Conservation (phyloP, 2,888 invertebrate genomes). For the Ceratothoa steindachneri region DNA sequence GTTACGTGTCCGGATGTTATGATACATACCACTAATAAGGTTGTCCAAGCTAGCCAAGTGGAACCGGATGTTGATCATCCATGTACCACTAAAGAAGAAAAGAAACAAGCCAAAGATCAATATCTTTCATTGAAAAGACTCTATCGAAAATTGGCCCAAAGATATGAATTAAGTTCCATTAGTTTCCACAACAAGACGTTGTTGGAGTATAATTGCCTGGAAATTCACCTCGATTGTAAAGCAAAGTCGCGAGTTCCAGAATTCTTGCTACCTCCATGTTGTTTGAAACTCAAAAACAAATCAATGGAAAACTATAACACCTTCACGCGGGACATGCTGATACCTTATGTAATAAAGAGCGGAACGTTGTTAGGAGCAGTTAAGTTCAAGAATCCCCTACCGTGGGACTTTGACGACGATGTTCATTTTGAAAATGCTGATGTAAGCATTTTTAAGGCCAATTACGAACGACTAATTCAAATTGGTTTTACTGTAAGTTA, state of each 20-base stretch:
- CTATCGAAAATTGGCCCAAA: conserved; percentile 36
- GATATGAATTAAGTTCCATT: conserved; percentile 30
- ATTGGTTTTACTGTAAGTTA: conserved; percentile 25
- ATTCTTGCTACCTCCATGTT: conserved; percentile 33
- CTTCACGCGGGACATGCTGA: conserved; percentile 23
- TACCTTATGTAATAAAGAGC: conserved; percentile 31
- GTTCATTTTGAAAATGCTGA: conserved; percentile 19
- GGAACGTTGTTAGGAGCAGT: conserved; percentile 43
- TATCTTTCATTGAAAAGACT: conserved; percentile 24
- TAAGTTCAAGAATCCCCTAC: conserved; percentile 37
- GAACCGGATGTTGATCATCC: not conserved
- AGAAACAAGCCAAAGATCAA: conserved; percentile 24
- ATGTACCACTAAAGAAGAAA: conserved; percentile 31
- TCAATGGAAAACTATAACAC: conserved; percentile 27
- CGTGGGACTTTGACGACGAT: conserved; percentile 45
- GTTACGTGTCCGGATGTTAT: conserved; percentile 42
- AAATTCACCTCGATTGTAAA: conserved; percentile 33
- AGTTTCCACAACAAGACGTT: conserved; percentile 30
- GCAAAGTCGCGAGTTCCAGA: conserved; percentile 24
- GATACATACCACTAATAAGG: conserved; percentile 23
- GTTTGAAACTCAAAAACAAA: conserved; percentile 33
- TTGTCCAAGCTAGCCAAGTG: conserved; percentile 3
- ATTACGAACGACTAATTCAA: conserved; percentile 26
- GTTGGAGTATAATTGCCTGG: conserved; percentile 31
- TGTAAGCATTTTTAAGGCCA: conserved; percentile 20